Conservation (phyloP, 2,113 vertebrate species). For the Erpornis zantholeuca region DNA sequence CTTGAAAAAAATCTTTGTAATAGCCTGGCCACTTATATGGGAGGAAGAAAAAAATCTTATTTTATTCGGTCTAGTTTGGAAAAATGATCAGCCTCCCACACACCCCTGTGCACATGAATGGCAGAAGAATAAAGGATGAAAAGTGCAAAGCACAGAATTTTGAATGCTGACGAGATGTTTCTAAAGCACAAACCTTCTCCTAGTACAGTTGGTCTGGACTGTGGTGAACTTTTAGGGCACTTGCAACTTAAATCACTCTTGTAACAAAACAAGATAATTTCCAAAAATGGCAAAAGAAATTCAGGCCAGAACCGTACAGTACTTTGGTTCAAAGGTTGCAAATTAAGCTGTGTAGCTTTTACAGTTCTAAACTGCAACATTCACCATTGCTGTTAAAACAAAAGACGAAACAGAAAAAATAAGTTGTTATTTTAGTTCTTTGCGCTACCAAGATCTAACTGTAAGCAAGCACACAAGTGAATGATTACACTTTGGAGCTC, state of each 20-base stretch:
- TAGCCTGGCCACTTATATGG: conserved; percentile 30
- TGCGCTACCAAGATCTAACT: conserved; percentile 33
- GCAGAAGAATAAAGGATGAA: conserved; percentile 34
- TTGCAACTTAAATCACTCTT: conserved; percentile 54
- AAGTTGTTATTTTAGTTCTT: conserved; percentile 44
- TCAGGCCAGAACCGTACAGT: conserved; percentile 34
- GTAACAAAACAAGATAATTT: conserved; percentile 52
- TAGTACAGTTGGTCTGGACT: conserved; percentile 13
- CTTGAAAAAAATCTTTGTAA: background rate
- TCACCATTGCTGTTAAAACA: background rate
- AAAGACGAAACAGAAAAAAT: conserved; percentile 20
- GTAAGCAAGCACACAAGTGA: conserved; percentile 35
- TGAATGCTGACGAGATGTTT: conserved; percentile 7
- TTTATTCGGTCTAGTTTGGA: conserved; percentile 42
- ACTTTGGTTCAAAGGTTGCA: conserved; percentile 38
- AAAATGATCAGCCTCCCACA: conserved; percentile 29
- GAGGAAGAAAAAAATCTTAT: conserved; percentile 21
- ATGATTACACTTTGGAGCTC: conserved; percentile 20
- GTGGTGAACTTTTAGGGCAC: conserved; percentile 1
- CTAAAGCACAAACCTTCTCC: background rate
- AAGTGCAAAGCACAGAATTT: background rate
- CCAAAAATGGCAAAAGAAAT: conserved; percentile 61
- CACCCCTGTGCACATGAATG: conserved; percentile 1
- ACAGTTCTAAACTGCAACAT: conserved; percentile 4
- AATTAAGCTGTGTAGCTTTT: conserved; percentile 21